A percentile compares a stretch with the other conserved stretches of the same genome.
phyloP scores from a whole-genome alignment of 2,113 vertebrate species.

The Argyrosomus japonicus region DNA sequence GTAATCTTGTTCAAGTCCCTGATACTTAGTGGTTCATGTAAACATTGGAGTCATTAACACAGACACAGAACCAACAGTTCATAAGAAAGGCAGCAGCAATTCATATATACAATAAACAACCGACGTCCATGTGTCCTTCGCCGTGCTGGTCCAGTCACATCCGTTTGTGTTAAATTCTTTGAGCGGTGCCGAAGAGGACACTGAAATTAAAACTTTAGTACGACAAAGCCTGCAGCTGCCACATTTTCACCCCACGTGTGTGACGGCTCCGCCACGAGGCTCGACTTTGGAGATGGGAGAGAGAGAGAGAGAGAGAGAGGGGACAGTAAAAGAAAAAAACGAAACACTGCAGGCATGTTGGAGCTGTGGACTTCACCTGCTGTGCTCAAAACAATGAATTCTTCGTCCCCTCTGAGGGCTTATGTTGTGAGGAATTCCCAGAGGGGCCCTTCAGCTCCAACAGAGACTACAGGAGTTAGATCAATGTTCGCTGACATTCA shows the following conservation, averaged over 20 bases:
- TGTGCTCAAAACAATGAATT: conserved; percentile 58
- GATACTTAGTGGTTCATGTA: conserved; percentile 85
- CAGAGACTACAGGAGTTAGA: conserved; percentile 3
- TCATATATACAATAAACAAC: conserved; percentile 71
- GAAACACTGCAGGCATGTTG: conserved; percentile 20
- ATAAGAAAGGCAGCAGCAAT: conserved; percentile 84
- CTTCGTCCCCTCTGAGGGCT: conserved; percentile 37
- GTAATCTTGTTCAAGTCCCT: conserved; percentile 89
- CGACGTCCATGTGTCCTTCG: conserved; percentile 53
- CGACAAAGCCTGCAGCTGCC: conserved; percentile 51
- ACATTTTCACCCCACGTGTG: conserved; percentile 21
- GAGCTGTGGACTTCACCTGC: conserved; percentile 57
- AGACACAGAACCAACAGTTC: conserved; percentile 79
- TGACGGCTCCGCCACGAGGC: conserved; percentile 42
- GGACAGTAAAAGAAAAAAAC: background rate
- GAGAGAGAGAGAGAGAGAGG: conserved; percentile 4
- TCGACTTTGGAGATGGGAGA: conserved; percentile 68
- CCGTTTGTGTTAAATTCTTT: conserved; percentile 61
- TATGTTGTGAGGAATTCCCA: conserved; percentile 50
- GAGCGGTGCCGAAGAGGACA: conserved; percentile 56
- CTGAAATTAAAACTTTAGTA: conserved; percentile 58
- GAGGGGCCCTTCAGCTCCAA: conserved; percentile 51
- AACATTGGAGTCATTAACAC: conserved; percentile 84
- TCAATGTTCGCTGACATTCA: conserved; percentile 44
- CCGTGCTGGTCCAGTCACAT: conserved; percentile 71